Conservation (phyloP, 2,888 invertebrate genomes). For the Ochropacha duplaris region DNA sequence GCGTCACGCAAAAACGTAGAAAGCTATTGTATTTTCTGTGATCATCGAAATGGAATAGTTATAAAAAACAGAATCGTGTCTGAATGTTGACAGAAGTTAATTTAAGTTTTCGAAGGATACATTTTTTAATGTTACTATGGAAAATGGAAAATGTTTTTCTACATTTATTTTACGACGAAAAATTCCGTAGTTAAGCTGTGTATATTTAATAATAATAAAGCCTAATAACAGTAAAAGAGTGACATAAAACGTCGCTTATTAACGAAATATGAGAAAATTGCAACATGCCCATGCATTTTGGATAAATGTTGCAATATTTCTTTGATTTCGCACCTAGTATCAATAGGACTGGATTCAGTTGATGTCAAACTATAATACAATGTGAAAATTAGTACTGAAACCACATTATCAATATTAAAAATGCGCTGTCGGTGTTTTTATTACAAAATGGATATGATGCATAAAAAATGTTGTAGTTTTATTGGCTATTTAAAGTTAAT, state of each 20-base stretch:
- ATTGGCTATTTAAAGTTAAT: conserved; percentile 63
- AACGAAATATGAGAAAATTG: conserved; percentile 27
- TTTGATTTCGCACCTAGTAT: conserved; percentile 55
- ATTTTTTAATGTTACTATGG: conserved; percentile 69
- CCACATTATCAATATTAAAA: conserved; percentile 34
- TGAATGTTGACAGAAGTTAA: conserved; percentile 69
- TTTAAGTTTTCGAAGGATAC: conserved; percentile 71
- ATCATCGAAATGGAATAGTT: conserved; percentile 78
- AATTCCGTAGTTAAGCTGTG: conserved; percentile 79
- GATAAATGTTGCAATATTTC: conserved; percentile 28
- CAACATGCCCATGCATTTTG: conserved; percentile 20
- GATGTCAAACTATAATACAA: conserved; percentile 31
- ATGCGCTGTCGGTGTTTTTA: conserved; percentile 71
- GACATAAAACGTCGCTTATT: conserved; percentile 28
- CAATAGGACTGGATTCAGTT: conserved; percentile 80
- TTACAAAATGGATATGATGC: conserved; percentile 64
- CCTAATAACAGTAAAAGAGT: conserved; percentile 62
- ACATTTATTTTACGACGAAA: conserved; percentile 73
- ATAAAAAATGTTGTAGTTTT: conserved; percentile 48
- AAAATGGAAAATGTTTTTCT: conserved; percentile 67
- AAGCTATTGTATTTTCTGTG: conserved; percentile 60
- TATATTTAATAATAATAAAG: conserved; percentile 67
- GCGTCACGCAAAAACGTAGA: conserved; percentile 47
- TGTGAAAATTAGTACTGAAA: conserved; percentile 34
- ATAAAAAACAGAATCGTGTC: conserved; percentile 64